phyloP scores from a whole-genome alignment of 2,888 invertebrate species.

The Diachrysia chrysitis region DNA sequence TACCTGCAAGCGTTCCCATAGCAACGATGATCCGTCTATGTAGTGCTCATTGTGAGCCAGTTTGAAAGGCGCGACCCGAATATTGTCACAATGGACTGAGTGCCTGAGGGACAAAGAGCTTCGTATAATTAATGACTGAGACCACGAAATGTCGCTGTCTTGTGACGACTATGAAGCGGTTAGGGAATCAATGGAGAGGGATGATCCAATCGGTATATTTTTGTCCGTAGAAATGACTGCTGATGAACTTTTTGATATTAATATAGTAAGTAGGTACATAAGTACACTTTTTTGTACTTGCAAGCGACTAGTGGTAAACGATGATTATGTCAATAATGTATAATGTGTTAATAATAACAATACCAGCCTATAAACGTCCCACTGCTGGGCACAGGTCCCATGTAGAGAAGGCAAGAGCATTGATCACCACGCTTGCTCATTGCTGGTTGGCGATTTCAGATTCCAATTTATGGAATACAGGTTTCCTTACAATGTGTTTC shows the following conservation, averaged over 20 bases:
- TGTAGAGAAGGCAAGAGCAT: no score
- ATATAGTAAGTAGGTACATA: no score
- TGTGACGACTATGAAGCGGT: slow-evolving; percentile 71
- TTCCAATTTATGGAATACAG: no score
- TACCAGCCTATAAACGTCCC: no score
- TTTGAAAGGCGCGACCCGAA: slow-evolving; percentile 86
- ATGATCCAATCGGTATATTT: slow-evolving; percentile 18
- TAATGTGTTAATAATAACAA: no score
- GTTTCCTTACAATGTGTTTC: no score
- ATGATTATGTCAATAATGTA: no score
- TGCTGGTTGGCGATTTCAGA: no score
- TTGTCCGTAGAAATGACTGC: not conserved
- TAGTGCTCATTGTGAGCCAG: slow-evolving; percentile 75
- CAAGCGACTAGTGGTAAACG: no score
- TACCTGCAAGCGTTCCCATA: slow-evolving; percentile 79
- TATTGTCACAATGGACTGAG: slow-evolving; percentile 87
- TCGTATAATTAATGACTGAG: slow-evolving; percentile 87
- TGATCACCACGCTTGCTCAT: no score
- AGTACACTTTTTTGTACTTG: no score
- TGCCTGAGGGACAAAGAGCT: slow-evolving; percentile 84
- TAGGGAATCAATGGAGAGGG: slow-evolving; percentile 60
- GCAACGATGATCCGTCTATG: slow-evolving; percentile 82
- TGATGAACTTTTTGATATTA: not conserved
- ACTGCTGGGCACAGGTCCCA: no score
- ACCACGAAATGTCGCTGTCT: slow-evolving; percentile 85